These are phyloP conservation scores for Colletes latitarsis DNA, from an alignment of 1,140 invertebrate genomes.

Conservation along the genomic window DNA sequence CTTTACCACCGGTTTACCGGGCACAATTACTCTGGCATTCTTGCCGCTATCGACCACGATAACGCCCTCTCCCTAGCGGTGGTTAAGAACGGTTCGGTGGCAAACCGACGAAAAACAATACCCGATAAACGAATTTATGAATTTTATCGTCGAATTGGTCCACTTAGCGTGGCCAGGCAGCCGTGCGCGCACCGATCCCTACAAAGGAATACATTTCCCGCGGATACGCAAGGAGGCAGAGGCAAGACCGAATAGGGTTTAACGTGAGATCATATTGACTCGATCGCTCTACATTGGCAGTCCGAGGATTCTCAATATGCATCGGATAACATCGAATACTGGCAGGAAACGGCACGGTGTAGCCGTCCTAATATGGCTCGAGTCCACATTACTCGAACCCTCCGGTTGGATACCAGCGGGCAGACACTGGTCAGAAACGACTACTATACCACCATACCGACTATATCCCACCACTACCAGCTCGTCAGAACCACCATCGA, in stretches of 20 bases:
- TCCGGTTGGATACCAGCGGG: conserved; percentile 56
- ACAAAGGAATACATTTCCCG: conserved; percentile 41
- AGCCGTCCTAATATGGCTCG: conserved; percentile 72
- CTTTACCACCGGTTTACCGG: background rate
- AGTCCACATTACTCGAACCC: conserved; percentile 72
- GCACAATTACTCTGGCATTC: conserved; percentile 21
- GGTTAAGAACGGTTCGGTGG: conserved; percentile 9
- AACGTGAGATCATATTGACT: conserved; percentile 64
- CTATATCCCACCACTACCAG: conserved; percentile 28
- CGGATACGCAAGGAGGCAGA: conserved; percentile 3
- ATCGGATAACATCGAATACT: conserved; percentile 62
- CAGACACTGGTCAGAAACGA: conserved; percentile 48
- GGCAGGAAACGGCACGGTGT: conserved; percentile 63
- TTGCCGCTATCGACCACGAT: conserved; percentile 7
- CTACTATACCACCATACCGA: conserved; percentile 41
- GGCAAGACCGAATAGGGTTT: conserved; percentile 59
- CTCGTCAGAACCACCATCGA: conserved; percentile 3
- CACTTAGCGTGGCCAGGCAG: background rate
- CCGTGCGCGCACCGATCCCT: background rate
- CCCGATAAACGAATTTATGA: conserved; percentile 35
- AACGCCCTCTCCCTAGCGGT: background rate
- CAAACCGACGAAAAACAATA: conserved; percentile 17
- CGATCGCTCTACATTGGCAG: conserved; percentile 64
- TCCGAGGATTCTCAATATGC: conserved; percentile 63
- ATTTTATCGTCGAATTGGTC: conserved; percentile 37